Percentiles rank a stretch among this genome's conserved stretches.
phyloP scores from a whole-genome alignment of 1,140 invertebrate species.

The Brachionus plicatilis region DNA sequence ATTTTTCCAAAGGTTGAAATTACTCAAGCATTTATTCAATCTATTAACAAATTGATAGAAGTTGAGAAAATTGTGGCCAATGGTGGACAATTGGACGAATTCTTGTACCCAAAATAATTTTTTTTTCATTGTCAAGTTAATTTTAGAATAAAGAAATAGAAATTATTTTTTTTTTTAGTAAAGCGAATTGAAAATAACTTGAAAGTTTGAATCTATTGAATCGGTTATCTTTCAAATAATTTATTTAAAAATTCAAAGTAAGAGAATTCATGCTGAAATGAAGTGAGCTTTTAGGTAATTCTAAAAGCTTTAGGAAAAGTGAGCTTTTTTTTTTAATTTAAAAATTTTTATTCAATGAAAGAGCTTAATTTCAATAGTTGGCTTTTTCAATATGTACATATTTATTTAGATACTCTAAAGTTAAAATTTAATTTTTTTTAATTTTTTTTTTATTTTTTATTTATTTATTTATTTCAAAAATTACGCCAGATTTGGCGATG shows the following conservation, averaged over 20 bases:
- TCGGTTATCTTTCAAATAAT: background rate
- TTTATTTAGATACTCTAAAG: too few relatives aligned
- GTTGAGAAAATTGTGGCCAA: background rate
- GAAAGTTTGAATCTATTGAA: background rate
- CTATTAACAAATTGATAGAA: conserved; percentile 35
- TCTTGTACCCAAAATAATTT: conserved; percentile 31
- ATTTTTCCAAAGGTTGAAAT: conserved; percentile 32
- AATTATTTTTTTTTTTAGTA: background rate
- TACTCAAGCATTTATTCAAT: conserved; percentile 25
- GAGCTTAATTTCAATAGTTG: too few relatives aligned
- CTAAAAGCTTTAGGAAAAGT: background rate
- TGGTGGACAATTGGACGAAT: background rate
- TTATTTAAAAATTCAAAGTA: background rate
- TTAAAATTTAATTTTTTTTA: too few relatives aligned
- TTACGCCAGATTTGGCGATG: too few relatives aligned
- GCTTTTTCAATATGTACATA: too few relatives aligned
- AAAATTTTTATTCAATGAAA: too few relatives aligned
- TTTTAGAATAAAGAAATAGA: background rate
- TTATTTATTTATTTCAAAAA: too few relatives aligned
- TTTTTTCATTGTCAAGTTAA: background rate
- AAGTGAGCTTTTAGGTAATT: background rate
- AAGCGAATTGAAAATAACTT: background rate
- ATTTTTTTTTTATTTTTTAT: too few relatives aligned
- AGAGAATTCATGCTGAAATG: background rate
- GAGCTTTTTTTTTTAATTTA: too few relatives aligned